Percentiles rank a stretch among this genome's conserved stretches.
These are phyloP conservation scores for Bacillus rossius DNA, from an alignment of 1,140 invertebrate species.

Conservation along the genomic window DNA sequence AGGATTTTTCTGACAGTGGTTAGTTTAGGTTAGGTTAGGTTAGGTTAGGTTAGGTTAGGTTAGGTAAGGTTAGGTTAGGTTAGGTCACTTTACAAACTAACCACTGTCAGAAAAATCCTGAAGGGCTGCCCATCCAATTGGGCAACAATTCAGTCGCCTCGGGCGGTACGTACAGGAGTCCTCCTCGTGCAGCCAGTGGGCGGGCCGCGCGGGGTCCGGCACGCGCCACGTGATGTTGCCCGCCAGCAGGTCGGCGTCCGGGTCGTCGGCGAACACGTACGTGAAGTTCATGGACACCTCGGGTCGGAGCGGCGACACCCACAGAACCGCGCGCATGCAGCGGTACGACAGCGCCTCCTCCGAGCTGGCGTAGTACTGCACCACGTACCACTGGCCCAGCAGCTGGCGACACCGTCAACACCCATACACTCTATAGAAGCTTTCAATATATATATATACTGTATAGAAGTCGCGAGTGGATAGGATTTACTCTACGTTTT, in stretches of 20 bases:
- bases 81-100: no score
- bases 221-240: constrained; percentile 85
- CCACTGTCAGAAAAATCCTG: no score
- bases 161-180: constrained; percentile 65
- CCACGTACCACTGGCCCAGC: constrained; percentile 73
- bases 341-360: constrained; percentile 75
- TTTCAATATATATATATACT: no score
- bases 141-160: no score
- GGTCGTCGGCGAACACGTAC: constrained; percentile 77
- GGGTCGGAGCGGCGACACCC: constrained; percentile 41
- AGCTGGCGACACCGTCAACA: constrained; percentile 50
- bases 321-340: constrained; percentile 76
- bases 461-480: no score
- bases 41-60: no score
- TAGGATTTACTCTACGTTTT: no score
- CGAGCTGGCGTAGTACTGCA: constrained; percentile 81
- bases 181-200: constrained; percentile 81
- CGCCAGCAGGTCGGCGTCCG: constrained; percentile 64
- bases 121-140: no score
- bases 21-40: no score
- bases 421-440: no score
- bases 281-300: constrained; percentile 80
- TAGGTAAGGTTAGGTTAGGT: no score
- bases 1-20: no score
- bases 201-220: constrained; percentile 59